Conservation (phyloP, 2,797 vertebrate species). For the Gymnothorax reevesii region DNA sequence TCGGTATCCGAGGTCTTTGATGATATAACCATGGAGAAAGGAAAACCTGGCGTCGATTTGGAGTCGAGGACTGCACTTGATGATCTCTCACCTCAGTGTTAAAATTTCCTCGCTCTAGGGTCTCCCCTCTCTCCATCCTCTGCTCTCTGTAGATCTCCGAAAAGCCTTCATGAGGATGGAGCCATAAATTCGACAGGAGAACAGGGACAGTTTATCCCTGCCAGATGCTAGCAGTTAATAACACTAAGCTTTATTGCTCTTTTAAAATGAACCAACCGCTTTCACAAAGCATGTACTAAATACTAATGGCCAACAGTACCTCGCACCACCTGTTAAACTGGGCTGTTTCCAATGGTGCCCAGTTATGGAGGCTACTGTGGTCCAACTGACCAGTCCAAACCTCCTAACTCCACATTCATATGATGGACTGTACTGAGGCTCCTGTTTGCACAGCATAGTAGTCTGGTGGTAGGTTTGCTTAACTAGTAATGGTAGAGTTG, state of each 20-base stretch:
- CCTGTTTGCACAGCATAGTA: too few species aligned
- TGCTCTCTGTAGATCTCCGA: neutral
- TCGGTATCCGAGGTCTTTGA: too few species aligned
- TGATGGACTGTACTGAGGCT: too few species aligned
- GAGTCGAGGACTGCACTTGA: too few species aligned
- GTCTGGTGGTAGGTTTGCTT: too few species aligned
- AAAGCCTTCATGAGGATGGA: neutral
- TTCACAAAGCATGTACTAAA: neutral
- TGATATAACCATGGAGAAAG: too few species aligned
- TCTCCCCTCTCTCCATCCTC: neutral
- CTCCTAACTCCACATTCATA: neutral
- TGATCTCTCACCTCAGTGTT: too few species aligned
- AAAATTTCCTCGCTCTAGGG: too few species aligned
- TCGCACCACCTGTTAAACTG: neutral
- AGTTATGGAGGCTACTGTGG: neutral
- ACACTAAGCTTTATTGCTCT: neutral
- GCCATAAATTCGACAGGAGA: neutral
- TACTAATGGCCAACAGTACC: neutral
- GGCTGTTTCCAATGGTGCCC: neutral
- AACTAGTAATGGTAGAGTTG: too few species aligned
- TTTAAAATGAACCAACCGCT: neutral
- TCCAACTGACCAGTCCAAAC: neutral
- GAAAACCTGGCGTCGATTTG: too few species aligned
- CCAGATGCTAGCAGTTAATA: slow-evolving; percentile 28
- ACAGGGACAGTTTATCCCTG: neutral